Evolutionary conservation across 2,888 invertebrate species (phyloP), one percentile per base, ranked within the genome.

Genomic region (Muscina levida): DNA sequence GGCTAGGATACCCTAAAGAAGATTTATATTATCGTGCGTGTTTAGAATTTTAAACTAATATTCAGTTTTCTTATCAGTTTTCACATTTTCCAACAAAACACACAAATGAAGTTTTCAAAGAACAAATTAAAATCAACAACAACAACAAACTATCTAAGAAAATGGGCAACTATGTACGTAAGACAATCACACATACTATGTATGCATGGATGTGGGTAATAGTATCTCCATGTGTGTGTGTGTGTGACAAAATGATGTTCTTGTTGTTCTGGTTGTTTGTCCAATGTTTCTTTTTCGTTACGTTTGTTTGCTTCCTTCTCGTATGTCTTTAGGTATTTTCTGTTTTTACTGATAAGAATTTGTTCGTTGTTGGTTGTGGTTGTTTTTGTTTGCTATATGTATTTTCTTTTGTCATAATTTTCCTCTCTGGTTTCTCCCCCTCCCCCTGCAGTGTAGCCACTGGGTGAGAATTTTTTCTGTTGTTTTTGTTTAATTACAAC

Each of bases 331-430:
- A 62, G 62, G 62, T 62, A 62, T 62, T 59, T 59, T 59, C 39
- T 15, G 62, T 42, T 62, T n/a, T 53, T 62, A 42, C 62, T 62
- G 62, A 62, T 62, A 62, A 62, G 62, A 62, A 62, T 62, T 42
- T 56, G 4, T 8, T 31, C 31, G 4, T 62, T 19, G 17, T 59
- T 39, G 31, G 37, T 59, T 57, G 59, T 62, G 39, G 42, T 22
- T 62, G 39, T 42, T 31, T 19, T 22, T 62, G 39, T 42, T 31
- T 19, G 42, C n/a, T n/a, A n/a, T n/a, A n/a, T 37, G 42, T 39
- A 62, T 62, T 59, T 59, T 37, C n/a, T 15, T 57, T 59, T 39
- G 37, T 57, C n/a, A 46, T 15, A 46, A 57, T 26, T 57, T 26
- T 57, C 57, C 31, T 8, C 31, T 5, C 31, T 31, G 31, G n/a